Evolutionary conservation across 1,140 invertebrate genomes (phyloP).

Genomic region (Gryon sp.): DNA sequence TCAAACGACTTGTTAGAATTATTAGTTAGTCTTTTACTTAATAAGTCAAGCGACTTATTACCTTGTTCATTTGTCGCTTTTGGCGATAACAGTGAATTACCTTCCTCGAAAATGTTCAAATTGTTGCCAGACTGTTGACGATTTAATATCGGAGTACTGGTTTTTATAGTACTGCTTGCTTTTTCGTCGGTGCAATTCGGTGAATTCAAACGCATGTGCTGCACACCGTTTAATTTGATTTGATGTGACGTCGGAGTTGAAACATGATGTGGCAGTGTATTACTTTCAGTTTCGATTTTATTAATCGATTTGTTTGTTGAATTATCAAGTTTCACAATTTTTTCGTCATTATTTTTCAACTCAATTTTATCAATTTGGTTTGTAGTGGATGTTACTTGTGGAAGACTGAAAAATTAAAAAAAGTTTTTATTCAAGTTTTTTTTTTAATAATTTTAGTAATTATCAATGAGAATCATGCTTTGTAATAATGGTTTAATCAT

Average conservation of each 20-base stretch:
- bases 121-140: conserved; percentile 23
- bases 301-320: too few relatives aligned
- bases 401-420: conserved; percentile 49
- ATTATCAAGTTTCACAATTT: too few relatives aligned
- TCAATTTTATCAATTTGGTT: conserved; percentile 32
- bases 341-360: too few relatives aligned
- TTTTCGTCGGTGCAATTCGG: not conserved
- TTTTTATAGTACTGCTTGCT: conserved; percentile 17
- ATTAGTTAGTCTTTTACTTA: conserved; percentile 1
- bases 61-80: conserved; percentile 23
- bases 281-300: conserved; percentile 7
- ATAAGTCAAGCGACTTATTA: not conserved
- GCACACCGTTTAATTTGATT: not conserved
- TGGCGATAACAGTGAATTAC: conserved; percentile 38
- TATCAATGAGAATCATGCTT: too few relatives aligned
- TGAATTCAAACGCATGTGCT: not conserved
- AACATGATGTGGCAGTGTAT: conserved; percentile 1
- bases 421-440: too few relatives aligned
- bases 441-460: too few relatives aligned
- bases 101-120: conserved; percentile 26
- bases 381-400: conserved; percentile 25
- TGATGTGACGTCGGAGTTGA: not conserved
- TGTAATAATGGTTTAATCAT: too few relatives aligned
- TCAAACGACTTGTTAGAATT: conserved; percentile 9
- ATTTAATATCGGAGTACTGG: conserved; percentile 50